Conservation (phyloP, 2,888 invertebrate species). For the Drosophila mettleri region DNA sequence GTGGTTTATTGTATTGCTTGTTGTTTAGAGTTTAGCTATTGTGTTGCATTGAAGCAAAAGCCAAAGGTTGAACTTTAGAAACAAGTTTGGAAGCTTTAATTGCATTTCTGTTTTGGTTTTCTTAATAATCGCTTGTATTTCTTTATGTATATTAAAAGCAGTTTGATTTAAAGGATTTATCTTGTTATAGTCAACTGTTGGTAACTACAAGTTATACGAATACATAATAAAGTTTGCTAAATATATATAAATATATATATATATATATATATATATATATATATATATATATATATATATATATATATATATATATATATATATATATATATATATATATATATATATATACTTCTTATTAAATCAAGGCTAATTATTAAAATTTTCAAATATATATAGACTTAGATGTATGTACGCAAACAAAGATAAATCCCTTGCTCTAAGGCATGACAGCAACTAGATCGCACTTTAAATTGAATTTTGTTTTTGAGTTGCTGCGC, state of each 20-base stretch:
- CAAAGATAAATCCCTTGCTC: slow-evolving; percentile 76
- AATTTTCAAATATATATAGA: slow-evolving; percentile 19
- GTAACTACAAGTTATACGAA: slow-evolving; percentile 40
- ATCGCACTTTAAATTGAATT: slow-evolving; percentile 34
- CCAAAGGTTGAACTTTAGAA: slow-evolving; percentile 46
- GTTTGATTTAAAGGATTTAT: slow-evolving; percentile 67
- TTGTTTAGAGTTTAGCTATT: slow-evolving; percentile 37
- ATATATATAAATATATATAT: too few species aligned
- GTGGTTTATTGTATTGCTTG: slow-evolving; percentile 28
- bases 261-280: too few species aligned
- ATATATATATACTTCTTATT: slow-evolving; percentile 22
- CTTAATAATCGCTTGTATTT: slow-evolving; percentile 29
- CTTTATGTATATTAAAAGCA: slow-evolving; percentile 40
- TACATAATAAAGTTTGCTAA: slow-evolving; percentile 47
- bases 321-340: too few species aligned
- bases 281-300: too few species aligned
- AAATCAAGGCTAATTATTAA: slow-evolving; percentile 25
- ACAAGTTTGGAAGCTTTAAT: slow-evolving; percentile 56
- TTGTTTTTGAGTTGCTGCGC: slow-evolving; percentile 54
- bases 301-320: too few species aligned
- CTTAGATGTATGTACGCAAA: slow-evolving; percentile 24
- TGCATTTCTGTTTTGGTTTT: slow-evolving; percentile 17
- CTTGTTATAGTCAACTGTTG: slow-evolving; percentile 46
- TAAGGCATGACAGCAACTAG: slow-evolving; percentile 63
- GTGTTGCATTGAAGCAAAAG: slow-evolving; percentile 72